phyloP scores from a whole-genome alignment of 2,888 invertebrate genomes.

The Steinernema scapterisci region DNA sequence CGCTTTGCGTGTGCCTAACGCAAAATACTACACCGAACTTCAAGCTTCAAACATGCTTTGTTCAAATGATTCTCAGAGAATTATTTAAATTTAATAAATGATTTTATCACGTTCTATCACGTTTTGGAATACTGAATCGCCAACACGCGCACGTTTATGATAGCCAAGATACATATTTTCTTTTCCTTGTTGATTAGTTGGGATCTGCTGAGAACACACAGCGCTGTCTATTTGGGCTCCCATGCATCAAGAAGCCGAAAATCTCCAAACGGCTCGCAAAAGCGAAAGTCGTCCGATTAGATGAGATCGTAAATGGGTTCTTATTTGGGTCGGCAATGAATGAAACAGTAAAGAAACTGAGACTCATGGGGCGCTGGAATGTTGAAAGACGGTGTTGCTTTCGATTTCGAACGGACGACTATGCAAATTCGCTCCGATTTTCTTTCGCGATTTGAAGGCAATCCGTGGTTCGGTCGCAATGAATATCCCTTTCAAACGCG shows the following conservation, averaged over 20 bases:
- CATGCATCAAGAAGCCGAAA: no score
- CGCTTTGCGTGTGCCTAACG: conserved; percentile 24
- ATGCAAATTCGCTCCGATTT: conserved; percentile 29
- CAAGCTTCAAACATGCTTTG: conserved; percentile 17
- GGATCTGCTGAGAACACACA: no score
- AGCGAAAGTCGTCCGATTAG: no score
- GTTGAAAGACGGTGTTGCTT: not conserved
- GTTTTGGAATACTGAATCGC: no score
- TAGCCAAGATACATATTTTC: no score
- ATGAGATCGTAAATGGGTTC: not conserved
- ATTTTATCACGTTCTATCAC: not conserved
- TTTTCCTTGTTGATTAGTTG: no score
- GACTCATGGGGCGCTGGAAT: not conserved
- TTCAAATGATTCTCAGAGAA: not conserved
- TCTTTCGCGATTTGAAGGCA: not conserved
- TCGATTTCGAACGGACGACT: conserved; percentile 27
- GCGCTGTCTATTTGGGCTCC: no score
- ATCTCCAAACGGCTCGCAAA: no score
- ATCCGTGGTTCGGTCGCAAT: conserved; percentile 14
- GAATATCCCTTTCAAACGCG: conserved; percentile 30
- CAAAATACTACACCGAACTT: not conserved
- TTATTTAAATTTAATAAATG: conserved; percentile 7
- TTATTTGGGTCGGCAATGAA: not conserved
- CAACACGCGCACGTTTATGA: no score
- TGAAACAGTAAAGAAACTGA: conserved; percentile 8